Evolutionary conservation across 2,113 vertebrate genomes (phyloP).

Genomic region (Tragelaphus imberbis): DNA sequence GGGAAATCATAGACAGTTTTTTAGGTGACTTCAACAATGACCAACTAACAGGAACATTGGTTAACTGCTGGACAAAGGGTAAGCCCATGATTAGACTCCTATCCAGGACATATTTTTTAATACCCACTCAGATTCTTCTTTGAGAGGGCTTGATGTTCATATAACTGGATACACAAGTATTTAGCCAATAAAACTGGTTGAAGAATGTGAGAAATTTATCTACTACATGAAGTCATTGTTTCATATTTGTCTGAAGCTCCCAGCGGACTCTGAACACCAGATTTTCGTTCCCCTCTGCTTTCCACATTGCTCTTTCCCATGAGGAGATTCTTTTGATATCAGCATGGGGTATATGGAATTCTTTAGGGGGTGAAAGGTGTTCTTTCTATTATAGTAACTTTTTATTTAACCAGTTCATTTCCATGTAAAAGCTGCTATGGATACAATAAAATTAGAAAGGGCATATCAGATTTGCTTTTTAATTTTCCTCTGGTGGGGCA

Average conservation of each 20-base stretch:
- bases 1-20: neutral
- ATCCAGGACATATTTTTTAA: neutral
- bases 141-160: conserved; percentile 7
- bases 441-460: neutral
- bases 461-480: neutral
- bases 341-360: conserved; percentile 68
- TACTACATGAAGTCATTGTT: conserved; percentile 72
- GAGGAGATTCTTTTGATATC: conserved; percentile 71
- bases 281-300: conserved; percentile 57
- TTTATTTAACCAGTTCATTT: conserved; percentile 65
- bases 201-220: conserved; percentile 73
- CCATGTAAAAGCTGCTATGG: neutral
- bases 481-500: neutral
- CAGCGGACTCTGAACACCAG: conserved; percentile 57
- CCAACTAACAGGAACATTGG: neutral
- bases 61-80: neutral
- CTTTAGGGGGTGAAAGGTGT: conserved; percentile 71
- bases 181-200: conserved; percentile 57
- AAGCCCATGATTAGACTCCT: neutral
- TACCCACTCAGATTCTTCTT: neutral
- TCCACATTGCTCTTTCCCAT: conserved; percentile 67
- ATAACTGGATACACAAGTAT: conserved; percentile 36
- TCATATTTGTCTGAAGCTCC: conserved; percentile 68
- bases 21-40: neutral
- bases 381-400: conserved; percentile 58